These are phyloP conservation scores for Danaus chrysippus DNA, from an alignment of 2,888 invertebrate species.

Conservation along the genomic window DNA sequence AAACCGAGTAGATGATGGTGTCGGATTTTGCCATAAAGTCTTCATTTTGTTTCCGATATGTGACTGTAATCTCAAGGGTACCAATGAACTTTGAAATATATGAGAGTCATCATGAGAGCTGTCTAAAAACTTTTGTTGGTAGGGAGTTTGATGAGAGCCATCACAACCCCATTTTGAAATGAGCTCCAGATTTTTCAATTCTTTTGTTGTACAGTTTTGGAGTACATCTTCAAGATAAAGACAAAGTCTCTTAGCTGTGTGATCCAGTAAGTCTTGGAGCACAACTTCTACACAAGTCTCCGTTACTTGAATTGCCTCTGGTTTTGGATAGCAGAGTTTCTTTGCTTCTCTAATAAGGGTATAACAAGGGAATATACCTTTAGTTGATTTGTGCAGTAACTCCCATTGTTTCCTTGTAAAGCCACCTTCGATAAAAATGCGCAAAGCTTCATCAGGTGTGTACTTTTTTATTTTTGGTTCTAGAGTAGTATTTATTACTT, in stretches of 20 bases:
- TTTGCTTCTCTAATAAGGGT: slow-evolving; percentile 13
- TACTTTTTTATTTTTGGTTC: slow-evolving; percentile 4
- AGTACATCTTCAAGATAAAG: slow-evolving; percentile 23
- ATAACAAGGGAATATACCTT: slow-evolving; percentile 21
- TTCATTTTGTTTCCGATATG: not conserved
- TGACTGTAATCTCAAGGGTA: slow-evolving; percentile 21
- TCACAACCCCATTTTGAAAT: slow-evolving; percentile 42
- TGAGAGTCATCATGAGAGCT: slow-evolving; percentile 33
- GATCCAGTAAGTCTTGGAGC: slow-evolving; percentile 20
- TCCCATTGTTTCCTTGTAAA: slow-evolving; percentile 18
- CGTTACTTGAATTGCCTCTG: slow-evolving; percentile 16
- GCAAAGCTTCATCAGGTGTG: slow-evolving; percentile 11
- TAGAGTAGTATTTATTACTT: slow-evolving; percentile 8
- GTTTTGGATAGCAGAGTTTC: slow-evolving; percentile 10
- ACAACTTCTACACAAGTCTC: slow-evolving; percentile 18
- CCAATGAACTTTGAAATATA: slow-evolving; percentile 38
- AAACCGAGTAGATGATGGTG: slow-evolving; percentile 36
- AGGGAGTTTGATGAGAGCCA: slow-evolving; percentile 38
- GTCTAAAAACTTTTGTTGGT: slow-evolving; percentile 38
- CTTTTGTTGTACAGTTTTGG: slow-evolving; percentile 14
- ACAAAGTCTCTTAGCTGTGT: slow-evolving; percentile 28
- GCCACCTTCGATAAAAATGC: slow-evolving; percentile 17
- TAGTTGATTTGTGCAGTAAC: slow-evolving; percentile 10
- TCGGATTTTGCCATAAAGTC: slow-evolving; percentile 1
- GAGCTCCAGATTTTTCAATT: slow-evolving; percentile 13